Evolutionary conservation across 2,797 vertebrate genomes (phyloP), one percentile per base, ranked within the genome.

Genomic region (Typhlichthys eigenmanni): DNA sequence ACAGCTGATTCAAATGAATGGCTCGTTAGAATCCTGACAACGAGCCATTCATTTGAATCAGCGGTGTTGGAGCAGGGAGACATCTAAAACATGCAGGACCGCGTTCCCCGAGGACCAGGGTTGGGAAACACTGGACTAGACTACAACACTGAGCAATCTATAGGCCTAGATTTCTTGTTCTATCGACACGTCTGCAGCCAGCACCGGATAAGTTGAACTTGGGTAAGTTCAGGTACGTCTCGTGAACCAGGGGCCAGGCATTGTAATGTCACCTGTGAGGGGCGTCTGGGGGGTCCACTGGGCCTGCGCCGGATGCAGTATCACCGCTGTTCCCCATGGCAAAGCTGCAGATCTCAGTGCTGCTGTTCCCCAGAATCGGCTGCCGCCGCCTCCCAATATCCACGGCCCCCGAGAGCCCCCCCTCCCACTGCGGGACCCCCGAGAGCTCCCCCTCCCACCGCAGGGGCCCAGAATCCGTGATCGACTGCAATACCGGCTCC

Each of bases 401-500:
- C 60, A 76, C 68, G 0, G 55, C 45, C 14, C 79, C 75, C 11
- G 87, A 72, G 59, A 82, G 16, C 0, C 85, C 70, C 6, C 69
- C 55, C 17, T 82, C 82, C 85, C 86, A 88, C 51, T 24, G 24
- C 60, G 77, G 66, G 0, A 51, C 43, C 16, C 79, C 75, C 12
- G 87, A 72, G 59, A 82, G 16, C 0, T 85, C 70, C 6, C 69
- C 55, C 17, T 82, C 82, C 85, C 86, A 88, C 52, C 24, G 24
- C 24, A 29, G 24, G 24, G 24, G 88, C 10, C 56, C 55, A 5
- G 73, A 78, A 2, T 85, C 89, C 0, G 83, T 75, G 4, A 72
- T 84, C 1, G 78, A 84, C 24, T 89, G 89, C 1, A 87, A 83
- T 38, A 67, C 68, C 68, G 80, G 57, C 34, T 58, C 79, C 77